A percentile compares a stretch with the other conserved stretches of the same genome.
Evolutionary conservation across 2,113 vertebrate species (phyloP).

Genomic region (Labeo catla): DNA sequence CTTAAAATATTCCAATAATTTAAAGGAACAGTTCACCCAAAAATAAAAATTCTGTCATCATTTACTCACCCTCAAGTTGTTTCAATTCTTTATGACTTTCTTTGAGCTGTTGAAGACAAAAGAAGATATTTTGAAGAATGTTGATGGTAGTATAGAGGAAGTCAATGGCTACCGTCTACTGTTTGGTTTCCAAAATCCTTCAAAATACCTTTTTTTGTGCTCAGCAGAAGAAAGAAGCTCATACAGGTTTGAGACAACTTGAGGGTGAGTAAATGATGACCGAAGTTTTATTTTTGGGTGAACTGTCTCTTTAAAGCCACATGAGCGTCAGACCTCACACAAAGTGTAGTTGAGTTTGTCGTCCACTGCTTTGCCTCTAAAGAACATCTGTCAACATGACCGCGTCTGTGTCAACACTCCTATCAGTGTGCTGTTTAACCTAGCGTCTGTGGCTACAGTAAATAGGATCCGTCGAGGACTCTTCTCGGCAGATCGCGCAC

Average conservation of each 20-base stretch:
- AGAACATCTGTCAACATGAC: constrained; percentile 20
- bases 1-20: background rate
- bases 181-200: background rate
- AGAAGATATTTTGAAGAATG: background rate
- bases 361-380: background rate
- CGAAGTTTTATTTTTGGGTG: background rate
- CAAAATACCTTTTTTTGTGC: background rate
- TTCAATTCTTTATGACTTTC: background rate
- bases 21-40: background rate
- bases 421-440: constrained; percentile 8
- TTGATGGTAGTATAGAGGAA: background rate
- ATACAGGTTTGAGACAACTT: background rate
- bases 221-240: background rate
- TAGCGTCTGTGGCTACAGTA: background rate
- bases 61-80: background rate
- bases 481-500: background rate
- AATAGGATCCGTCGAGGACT: background rate
- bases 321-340: background rate
- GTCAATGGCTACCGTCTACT: background rate
- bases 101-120: background rate
- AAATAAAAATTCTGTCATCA: background rate
- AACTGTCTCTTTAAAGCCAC: background rate
- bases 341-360: background rate
- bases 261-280: background rate
- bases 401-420: background rate